Percentiles rank a stretch among this genome's conserved stretches.
Evolutionary conservation across 2,797 vertebrate genomes (phyloP).

Genomic region (Phalanger gymnotis): DNA sequence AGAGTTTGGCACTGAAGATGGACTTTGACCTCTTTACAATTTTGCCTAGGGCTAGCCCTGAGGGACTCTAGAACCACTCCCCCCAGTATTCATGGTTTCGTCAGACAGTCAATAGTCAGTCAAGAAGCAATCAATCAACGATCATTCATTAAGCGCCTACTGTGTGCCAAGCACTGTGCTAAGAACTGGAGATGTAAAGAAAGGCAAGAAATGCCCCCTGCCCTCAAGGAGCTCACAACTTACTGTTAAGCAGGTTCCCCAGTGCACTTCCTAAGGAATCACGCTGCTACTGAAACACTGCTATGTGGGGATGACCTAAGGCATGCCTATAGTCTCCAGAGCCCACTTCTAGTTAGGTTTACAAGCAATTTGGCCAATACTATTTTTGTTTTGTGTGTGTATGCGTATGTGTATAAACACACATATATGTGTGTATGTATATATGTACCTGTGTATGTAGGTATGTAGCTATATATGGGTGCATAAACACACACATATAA

Average conservation of each 20-base stretch:
- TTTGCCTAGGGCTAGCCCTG: background rate
- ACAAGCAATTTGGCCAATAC: background rate
- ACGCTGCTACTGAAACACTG: background rate
- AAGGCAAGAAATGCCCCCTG: background rate
- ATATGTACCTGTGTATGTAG: accelerated
- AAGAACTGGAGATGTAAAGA: background rate
- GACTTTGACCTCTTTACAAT: background rate
- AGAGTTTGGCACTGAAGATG: background rate
- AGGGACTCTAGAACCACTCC: background rate
- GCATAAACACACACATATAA: too few relatives aligned
- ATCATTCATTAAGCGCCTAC: background rate
- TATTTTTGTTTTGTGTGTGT: background rate
- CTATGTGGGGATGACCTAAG: background rate
- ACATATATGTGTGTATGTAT: too few relatives aligned
- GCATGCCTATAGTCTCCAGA: background rate
- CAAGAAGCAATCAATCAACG: background rate
- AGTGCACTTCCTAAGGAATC: background rate
- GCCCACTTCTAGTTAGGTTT: background rate
- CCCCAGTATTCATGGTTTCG: background rate
- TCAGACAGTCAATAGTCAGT: background rate
- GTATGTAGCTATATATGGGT: too few relatives aligned
- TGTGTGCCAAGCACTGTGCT: background rate
- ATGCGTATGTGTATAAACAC: too few relatives aligned
- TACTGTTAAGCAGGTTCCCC: background rate
- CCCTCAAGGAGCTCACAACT: background rate